Evolutionary conservation across 2,888 invertebrate genomes (phyloP), one percentile per base, ranked within the genome.

Genomic region (Plemyria rubiginata): DNA sequence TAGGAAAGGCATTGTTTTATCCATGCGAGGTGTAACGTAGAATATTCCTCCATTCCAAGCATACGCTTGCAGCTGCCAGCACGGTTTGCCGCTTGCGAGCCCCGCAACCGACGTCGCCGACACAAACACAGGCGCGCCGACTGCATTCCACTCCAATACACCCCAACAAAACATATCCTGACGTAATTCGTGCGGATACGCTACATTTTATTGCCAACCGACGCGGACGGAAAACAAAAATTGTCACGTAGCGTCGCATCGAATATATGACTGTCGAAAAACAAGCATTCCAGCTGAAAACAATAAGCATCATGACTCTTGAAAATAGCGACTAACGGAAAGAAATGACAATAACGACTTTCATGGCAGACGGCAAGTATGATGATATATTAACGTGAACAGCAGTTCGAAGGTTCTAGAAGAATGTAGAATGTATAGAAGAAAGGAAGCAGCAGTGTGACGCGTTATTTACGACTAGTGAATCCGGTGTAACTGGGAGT

Each of bases 381-480:
- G 63, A 74, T 77, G 71, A 77, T 79, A 78, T 79, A 80, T 81
- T 74, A 75, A 73, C 70, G 66, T 60, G 75, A 69, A 67, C 70
- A 73, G 78, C 73, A 86, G 82, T 84, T 75, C 74, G 73, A 80
- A 82, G 80, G 77, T 78, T 75, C 66, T 75, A 74, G 77, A 75
- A 75, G 76, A 79, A 80, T 75, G 77, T 75, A 75, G 76, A 79
- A 80, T 75, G 80, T 75, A 86, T 22, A 22, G 22, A 22, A 85
- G 86, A 85, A 87, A 85, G 87, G 86, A 88, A 87, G 82, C 81
- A 73, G 79, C 76, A 82, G 84, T 81, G 83, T 80, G 81, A 79
- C 81, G 81, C 80, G 82, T 88, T 90, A 90, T 90, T 91, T 90
- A 90, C 87, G 88, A 87, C 80, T 81, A 73, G 81, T 77, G 80